Evolutionary conservation across 2,113 vertebrate species (phyloP).

Genomic region (Catharus minimus): DNA sequence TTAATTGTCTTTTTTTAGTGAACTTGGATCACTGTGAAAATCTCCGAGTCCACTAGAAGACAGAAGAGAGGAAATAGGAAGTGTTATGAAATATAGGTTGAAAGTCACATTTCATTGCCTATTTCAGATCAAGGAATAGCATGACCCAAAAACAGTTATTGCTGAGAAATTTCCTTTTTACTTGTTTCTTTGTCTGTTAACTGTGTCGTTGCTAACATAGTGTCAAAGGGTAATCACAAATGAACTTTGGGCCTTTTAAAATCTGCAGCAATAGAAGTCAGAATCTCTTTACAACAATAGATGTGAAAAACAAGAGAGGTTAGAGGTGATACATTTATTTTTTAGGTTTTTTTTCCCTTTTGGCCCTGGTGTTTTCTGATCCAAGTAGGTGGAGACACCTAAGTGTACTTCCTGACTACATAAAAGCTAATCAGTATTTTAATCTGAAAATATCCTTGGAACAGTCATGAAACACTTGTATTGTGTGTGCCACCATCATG

Average conservation of each 20-base stretch:
- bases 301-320: not conserved
- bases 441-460: not conserved
- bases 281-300: not conserved
- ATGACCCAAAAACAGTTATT: not conserved
- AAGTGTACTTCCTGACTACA: not conserved
- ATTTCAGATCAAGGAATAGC: not conserved
- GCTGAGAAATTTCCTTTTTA: conserved; percentile 29
- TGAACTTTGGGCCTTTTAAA: conserved; percentile 7
- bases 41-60: not conserved
- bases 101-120: not conserved
- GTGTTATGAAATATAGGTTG: not conserved
- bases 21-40: not conserved
- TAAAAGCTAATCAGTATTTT: conserved; percentile 14
- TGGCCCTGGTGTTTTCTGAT: not conserved
- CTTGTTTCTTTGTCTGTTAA: not conserved
- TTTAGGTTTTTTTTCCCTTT: not conserved
- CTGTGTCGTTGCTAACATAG: not conserved
- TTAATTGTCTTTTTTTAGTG: not conserved
- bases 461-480: not conserved
- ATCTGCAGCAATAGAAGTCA: not conserved
- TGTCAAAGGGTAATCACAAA: not conserved
- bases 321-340: not conserved
- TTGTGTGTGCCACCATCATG: not conserved
- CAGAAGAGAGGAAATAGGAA: not conserved
- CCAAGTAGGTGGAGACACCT: not conserved